phyloP scores from a whole-genome alignment of 2,113 vertebrate genomes.

The Tenrec ecaudatus region DNA sequence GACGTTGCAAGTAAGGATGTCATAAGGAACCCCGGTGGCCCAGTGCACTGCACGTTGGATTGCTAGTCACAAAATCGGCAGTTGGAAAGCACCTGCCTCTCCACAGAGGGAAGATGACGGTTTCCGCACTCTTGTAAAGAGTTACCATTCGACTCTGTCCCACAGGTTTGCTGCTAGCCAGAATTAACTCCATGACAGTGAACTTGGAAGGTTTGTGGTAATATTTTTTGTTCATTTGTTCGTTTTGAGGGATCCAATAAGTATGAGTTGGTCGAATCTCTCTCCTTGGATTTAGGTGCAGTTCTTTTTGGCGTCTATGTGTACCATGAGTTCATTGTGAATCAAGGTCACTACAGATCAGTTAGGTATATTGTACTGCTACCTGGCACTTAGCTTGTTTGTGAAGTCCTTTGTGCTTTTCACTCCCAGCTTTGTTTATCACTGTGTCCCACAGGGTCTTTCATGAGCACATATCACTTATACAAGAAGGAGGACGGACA shows the following conservation, averaged over 20 bases:
- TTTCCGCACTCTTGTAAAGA: no score
- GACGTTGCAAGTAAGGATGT: neutral
- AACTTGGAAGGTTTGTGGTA: no score
- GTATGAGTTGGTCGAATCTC: neutral
- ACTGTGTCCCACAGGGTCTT: neutral
- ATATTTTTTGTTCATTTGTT: no score
- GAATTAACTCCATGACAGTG: no score
- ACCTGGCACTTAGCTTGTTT: neutral
- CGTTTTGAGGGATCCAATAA: neutral
- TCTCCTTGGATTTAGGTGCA: neutral
- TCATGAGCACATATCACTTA: neutral
- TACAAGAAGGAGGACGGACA: conserved; percentile 16
- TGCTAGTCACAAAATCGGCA: no score
- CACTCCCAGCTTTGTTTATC: neutral
- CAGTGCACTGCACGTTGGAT: no score
- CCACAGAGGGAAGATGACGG: no score
- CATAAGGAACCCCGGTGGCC: no score
- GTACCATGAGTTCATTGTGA: neutral
- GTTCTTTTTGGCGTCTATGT: neutral
- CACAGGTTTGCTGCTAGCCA: no score
- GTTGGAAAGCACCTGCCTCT: no score
- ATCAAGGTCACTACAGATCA: neutral
- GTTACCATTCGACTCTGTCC: no score
- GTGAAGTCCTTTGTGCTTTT: neutral
- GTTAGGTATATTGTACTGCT: neutral